phyloP scores from a whole-genome alignment of 2,113 vertebrate species.

The Neotoma lepida region DNA sequence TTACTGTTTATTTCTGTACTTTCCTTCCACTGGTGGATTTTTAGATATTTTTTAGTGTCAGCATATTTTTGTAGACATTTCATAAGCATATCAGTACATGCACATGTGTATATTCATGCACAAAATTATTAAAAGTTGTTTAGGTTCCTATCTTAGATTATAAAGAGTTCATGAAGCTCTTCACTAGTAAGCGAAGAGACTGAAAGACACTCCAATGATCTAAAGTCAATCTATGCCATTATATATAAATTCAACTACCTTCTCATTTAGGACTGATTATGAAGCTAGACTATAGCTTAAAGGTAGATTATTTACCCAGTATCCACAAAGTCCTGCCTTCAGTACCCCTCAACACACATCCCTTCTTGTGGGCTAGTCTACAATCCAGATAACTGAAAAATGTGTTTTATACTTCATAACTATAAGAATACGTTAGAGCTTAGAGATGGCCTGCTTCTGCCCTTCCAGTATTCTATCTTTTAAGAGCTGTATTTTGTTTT shows the following conservation, averaged over 20 bases:
- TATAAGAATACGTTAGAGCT: neutral
- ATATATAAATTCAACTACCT: neutral
- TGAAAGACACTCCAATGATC: conserved; percentile 23
- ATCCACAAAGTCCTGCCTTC: neutral
- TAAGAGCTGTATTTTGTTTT: neutral
- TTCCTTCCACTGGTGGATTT: conserved; percentile 28
- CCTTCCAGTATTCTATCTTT: neutral
- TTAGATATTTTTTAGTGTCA: neutral
- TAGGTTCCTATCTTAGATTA: neutral
- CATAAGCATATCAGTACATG: neutral
- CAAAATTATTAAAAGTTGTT: neutral
- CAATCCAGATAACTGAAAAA: neutral
- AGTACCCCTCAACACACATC: neutral
- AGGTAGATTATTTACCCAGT: neutral
- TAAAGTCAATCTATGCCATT: neutral
- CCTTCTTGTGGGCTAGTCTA: neutral
- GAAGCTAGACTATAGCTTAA: neutral
- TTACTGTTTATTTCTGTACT: conserved; percentile 20
- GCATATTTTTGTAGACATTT: conserved; percentile 40
- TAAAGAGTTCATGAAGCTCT: conserved; percentile 28
- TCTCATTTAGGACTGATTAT: neutral
- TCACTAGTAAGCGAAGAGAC: conserved; percentile 17
- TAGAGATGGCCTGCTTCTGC: neutral
- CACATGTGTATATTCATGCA: neutral
- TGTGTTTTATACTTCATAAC: neutral